A percentile compares a stretch with the other conserved stretches of the same genome.
These are phyloP conservation scores for Panthera tigris DNA, from an alignment of 2,113 vertebrate species.

Conservation along the genomic window DNA sequence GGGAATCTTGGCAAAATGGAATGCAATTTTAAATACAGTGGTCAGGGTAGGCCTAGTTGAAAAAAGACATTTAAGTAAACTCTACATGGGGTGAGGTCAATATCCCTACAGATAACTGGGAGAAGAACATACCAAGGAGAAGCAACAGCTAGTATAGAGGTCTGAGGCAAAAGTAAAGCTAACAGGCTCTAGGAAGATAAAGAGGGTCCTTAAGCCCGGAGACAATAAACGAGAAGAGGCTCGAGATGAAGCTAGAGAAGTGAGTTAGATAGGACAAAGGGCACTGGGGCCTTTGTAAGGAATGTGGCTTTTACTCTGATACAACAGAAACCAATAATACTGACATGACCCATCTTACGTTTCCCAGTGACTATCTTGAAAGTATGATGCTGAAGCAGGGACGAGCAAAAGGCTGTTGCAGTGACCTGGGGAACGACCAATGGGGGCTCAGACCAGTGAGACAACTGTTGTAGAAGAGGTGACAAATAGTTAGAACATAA, in stretches of 20 bases:
- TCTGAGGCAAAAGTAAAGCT: not conserved
- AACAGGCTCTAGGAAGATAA: not conserved
- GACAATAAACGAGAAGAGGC: not conserved
- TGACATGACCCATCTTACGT: not conserved
- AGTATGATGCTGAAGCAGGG: not conserved
- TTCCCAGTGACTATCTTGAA: not conserved
- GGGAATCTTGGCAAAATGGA: not conserved
- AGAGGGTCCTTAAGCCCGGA: not conserved
- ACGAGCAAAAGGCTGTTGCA: not conserved
- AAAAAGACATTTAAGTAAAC: not conserved
- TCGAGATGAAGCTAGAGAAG: not conserved
- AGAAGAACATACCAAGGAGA: not conserved
- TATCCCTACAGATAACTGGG: not conserved
- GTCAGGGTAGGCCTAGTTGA: not conserved
- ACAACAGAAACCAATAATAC: not conserved
- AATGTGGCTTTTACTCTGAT: not conserved
- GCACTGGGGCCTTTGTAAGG: not conserved
- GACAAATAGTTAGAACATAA: not conserved
- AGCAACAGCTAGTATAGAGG: not conserved
- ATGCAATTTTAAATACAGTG: not conserved
- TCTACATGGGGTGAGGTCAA: not conserved
- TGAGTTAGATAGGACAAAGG: not conserved
- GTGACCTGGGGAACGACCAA: not conserved
- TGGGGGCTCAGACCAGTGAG: rapidly evolving
- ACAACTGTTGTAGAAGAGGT: not conserved